Conservation (phyloP, 2,113 vertebrate species). For the Leucoraja erinaceus region DNA sequence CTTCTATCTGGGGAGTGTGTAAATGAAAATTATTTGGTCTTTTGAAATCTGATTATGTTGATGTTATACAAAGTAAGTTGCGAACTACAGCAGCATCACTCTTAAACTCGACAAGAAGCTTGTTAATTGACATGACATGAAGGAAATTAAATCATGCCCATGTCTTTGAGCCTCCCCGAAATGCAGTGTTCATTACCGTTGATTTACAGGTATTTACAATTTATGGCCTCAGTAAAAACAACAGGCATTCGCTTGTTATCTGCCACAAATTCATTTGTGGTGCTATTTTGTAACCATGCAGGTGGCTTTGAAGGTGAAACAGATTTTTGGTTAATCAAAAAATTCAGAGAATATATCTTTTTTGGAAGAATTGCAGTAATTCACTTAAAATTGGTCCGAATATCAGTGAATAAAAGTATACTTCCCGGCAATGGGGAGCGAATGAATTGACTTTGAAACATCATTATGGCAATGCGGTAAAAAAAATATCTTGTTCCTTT, state of each 20-base stretch:
- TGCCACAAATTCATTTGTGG: neutral
- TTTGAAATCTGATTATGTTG: neutral
- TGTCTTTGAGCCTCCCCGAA: neutral
- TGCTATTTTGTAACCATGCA: neutral
- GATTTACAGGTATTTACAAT: neutral
- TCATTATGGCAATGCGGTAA: neutral
- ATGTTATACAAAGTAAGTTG: neutral
- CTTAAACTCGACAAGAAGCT: neutral
- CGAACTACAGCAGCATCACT: neutral
- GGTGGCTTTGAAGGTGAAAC: neutral
- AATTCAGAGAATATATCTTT: neutral
- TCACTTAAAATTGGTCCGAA: neutral
- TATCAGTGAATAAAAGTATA: neutral
- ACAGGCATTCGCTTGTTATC: neutral
- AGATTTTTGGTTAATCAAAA: neutral
- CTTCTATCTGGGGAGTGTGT: neutral
- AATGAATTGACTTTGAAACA: neutral
- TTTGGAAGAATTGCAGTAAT: neutral
- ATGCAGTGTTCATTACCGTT: neutral
- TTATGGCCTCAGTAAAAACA: neutral
- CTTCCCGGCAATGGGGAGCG: neutral
- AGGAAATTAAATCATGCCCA: neutral
- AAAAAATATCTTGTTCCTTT: neutral
- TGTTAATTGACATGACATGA: conserved; percentile 21
- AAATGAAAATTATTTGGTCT: neutral